These are phyloP conservation scores for Periophthalmus magnuspinnatus DNA, from an alignment of 2,797 vertebrate genomes.

Conservation along the genomic window DNA sequence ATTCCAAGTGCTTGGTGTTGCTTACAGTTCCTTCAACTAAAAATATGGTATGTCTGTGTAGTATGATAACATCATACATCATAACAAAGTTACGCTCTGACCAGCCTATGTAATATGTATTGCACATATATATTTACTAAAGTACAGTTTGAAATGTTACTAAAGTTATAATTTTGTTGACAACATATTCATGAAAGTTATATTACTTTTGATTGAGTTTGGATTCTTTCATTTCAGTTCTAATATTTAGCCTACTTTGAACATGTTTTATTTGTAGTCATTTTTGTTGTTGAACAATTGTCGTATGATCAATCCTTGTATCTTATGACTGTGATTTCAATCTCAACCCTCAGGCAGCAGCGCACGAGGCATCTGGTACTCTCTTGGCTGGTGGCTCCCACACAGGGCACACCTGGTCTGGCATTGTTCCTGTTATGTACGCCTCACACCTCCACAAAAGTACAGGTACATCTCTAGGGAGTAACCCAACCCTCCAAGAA, in stretches of 20 bases:
- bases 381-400: slow-evolving; percentile 12
- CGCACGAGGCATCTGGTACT: slow-evolving; percentile 21
- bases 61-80: too few species aligned
- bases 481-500: slow-evolving; percentile 51
- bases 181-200: too few species aligned
- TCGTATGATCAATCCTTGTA: not conserved
- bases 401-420: slow-evolving; percentile 47
- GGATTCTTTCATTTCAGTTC: not conserved
- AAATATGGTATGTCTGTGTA: too few species aligned
- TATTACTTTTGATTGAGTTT: too few species aligned
- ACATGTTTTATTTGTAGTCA: too few species aligned
- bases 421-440: slow-evolving; percentile 32
- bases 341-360: slow-evolving; percentile 10
- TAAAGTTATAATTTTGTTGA: too few species aligned
- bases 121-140: too few species aligned
- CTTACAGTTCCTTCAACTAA: too few species aligned
- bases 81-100: too few species aligned
- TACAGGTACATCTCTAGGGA: slow-evolving; percentile 50
- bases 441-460: slow-evolving; percentile 51
- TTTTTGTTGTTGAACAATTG: not conserved
- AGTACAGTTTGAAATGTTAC: too few species aligned
- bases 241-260: not conserved
- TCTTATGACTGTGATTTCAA: not conserved
- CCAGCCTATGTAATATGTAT: too few species aligned
- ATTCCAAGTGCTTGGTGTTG: not conserved